Conservation (phyloP, 2,888 invertebrate genomes). For the Hemithea aestivaria region DNA sequence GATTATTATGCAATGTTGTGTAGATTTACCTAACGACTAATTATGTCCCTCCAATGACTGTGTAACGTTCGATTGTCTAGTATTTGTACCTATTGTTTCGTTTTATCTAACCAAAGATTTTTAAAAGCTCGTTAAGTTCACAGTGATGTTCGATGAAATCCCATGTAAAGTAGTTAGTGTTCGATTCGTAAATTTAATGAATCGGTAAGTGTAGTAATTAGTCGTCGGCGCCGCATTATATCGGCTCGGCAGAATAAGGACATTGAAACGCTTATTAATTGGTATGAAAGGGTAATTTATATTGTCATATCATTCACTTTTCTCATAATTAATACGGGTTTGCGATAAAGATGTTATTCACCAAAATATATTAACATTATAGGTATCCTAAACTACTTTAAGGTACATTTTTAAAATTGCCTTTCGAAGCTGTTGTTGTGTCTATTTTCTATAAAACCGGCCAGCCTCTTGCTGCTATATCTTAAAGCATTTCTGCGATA, state of each 20-base stretch:
- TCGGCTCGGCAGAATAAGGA: slow-evolving; percentile 73
- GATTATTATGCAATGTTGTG: slow-evolving; percentile 74
- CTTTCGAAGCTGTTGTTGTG: slow-evolving; percentile 71
- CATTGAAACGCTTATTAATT: slow-evolving; percentile 80
- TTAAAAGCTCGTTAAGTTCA: slow-evolving; percentile 59
- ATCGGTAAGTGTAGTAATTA: slow-evolving; percentile 73
- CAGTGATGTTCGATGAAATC: slow-evolving; percentile 56
- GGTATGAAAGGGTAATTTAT: slow-evolving; percentile 80
- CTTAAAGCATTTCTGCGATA: slow-evolving; percentile 11
- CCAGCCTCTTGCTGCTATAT: slow-evolving; percentile 49
- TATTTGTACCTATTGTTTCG: slow-evolving; percentile 68
- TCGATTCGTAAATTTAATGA: slow-evolving; percentile 69
- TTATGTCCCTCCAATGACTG: slow-evolving; percentile 75
- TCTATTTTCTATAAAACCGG: slow-evolving; percentile 65
- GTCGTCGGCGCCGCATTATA: slow-evolving; percentile 63
- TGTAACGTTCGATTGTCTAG: slow-evolving; percentile 69
- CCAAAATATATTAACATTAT: slow-evolving; percentile 75
- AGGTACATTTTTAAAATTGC: slow-evolving; percentile 75
- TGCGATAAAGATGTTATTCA: slow-evolving; percentile 79
- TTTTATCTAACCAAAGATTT: slow-evolving; percentile 76
- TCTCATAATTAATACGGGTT: slow-evolving; percentile 80
- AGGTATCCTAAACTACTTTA: slow-evolving; percentile 74
- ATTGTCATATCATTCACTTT: slow-evolving; percentile 80
- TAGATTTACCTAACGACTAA: slow-evolving; percentile 75
- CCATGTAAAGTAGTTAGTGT: slow-evolving; percentile 73